phyloP scores from a whole-genome alignment of 2,113 vertebrate genomes.

The Corapipo altera region DNA sequence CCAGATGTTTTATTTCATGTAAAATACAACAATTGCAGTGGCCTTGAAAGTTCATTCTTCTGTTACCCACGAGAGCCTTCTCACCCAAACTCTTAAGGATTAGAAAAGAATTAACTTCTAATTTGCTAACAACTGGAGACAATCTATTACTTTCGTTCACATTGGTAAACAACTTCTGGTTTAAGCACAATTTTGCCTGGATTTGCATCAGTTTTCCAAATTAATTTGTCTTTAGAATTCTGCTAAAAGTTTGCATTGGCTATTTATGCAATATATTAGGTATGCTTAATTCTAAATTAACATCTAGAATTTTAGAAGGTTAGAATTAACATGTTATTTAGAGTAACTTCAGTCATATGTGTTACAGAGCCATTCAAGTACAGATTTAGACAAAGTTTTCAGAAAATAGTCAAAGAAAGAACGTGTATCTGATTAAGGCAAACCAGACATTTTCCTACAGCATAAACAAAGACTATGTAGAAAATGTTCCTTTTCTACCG shows the following conservation, averaged over 20 bases:
- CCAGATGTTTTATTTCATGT: not conserved
- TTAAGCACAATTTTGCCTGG: not conserved
- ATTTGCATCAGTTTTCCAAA: not conserved
- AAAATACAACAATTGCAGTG: not conserved
- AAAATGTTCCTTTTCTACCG: not conserved
- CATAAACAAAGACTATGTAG: not conserved
- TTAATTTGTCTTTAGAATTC: not conserved
- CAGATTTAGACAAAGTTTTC: not conserved
- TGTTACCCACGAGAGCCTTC: not conserved
- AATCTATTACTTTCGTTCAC: not conserved
- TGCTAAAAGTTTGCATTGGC: not conserved
- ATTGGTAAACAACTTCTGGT: not conserved
- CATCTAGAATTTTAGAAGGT: not conserved
- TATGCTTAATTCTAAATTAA: not conserved
- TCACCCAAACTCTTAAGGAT: not conserved
- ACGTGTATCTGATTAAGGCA: not conserved
- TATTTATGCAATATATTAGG: not conserved
- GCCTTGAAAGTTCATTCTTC: not conserved
- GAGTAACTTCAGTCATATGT: not conserved
- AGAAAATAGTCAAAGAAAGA: not conserved
- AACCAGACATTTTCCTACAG: not conserved
- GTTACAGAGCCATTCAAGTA: not conserved
- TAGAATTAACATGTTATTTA: not conserved
- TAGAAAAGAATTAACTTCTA: not conserved
- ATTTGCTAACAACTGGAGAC: not conserved